Conservation (phyloP, 2,888 invertebrate species). For the Oscheius onirici region DNA sequence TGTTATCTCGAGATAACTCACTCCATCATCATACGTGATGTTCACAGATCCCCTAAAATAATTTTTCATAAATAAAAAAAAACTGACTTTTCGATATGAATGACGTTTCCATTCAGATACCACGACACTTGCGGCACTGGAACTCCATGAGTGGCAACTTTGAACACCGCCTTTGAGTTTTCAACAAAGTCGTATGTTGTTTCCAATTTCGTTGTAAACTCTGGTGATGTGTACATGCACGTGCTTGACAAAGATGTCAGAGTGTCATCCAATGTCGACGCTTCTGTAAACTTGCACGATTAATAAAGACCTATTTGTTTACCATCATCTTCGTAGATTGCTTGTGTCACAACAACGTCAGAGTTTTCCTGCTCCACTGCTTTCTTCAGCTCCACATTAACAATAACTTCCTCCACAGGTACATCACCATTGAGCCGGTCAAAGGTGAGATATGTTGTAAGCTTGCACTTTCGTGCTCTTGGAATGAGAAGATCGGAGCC, state of each 20-base stretch:
- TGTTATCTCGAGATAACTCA: constrained; percentile 40
- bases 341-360: constrained; percentile 49
- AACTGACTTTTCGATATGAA: constrained; percentile 42
- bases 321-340: constrained; percentile 54
- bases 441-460: constrained; percentile 31
- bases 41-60: constrained; percentile 34
- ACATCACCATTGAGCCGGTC: constrained; percentile 21
- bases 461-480: constrained; percentile 26
- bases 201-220: constrained; percentile 47
- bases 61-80: background rate
- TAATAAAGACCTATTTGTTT: background rate
- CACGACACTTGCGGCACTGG: constrained; percentile 61
- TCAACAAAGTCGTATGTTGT: constrained; percentile 41
- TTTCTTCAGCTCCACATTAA: constrained; percentile 42
- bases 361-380: constrained; percentile 41
- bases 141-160: constrained; percentile 53
- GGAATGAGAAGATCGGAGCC: constrained; percentile 26
- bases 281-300: constrained; percentile 46
- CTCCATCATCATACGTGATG: constrained; percentile 58
- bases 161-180: constrained; percentile 41
- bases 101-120: constrained; percentile 50
- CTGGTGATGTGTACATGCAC: constrained; percentile 56
- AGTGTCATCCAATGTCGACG: constrained; percentile 60
- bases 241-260: constrained; percentile 55
- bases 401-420: constrained; percentile 24